Conservation (phyloP, 2,888 invertebrate genomes). For the Drosophila affinis region DNA sequence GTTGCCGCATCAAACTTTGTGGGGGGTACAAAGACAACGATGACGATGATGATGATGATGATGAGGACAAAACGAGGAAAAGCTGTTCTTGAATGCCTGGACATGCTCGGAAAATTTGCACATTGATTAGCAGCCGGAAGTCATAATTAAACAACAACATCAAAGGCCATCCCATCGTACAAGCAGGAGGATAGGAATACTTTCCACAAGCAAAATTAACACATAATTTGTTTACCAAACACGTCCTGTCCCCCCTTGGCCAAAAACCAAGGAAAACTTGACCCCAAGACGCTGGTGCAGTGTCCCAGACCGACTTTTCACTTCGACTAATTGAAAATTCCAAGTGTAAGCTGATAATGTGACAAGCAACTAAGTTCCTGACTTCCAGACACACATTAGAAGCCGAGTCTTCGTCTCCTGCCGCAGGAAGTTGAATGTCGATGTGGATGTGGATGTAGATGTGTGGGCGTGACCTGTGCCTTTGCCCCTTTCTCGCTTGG, state of each 20-base stretch:
- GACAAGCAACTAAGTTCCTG: slow-evolving; percentile 43
- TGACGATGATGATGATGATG: background rate
- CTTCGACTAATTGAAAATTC: slow-evolving; percentile 76
- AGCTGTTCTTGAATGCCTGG: slow-evolving; percentile 38
- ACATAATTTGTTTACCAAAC: slow-evolving; percentile 76
- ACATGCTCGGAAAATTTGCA: slow-evolving; percentile 62
- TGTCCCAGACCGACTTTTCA: slow-evolving; percentile 48
- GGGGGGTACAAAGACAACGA: background rate
- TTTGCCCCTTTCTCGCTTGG: slow-evolving; percentile 2
- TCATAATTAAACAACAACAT: slow-evolving; percentile 68
- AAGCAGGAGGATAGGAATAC: slow-evolving; percentile 28
- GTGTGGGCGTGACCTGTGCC: slow-evolving; percentile 23
- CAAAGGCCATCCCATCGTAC: slow-evolving; percentile 12
- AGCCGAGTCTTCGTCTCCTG: slow-evolving; percentile 2
- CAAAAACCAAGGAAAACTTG: slow-evolving; percentile 51
- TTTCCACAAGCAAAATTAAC: slow-evolving; percentile 66
- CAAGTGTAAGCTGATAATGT: slow-evolving; percentile 67
- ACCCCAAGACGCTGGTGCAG: slow-evolving; percentile 37
- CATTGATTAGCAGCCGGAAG: slow-evolving; percentile 76
- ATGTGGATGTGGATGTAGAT: slow-evolving; percentile 2
- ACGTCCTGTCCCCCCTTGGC: slow-evolving; percentile 45
- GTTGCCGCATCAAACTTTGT: slow-evolving; percentile 35
- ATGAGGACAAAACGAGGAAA: slow-evolving; percentile 31
- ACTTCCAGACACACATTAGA: slow-evolving; percentile 36
- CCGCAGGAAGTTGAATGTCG: background rate